These are phyloP conservation scores for Acrobasis repandana DNA, from an alignment of 2,888 invertebrate genomes.

Conservation along the genomic window DNA sequence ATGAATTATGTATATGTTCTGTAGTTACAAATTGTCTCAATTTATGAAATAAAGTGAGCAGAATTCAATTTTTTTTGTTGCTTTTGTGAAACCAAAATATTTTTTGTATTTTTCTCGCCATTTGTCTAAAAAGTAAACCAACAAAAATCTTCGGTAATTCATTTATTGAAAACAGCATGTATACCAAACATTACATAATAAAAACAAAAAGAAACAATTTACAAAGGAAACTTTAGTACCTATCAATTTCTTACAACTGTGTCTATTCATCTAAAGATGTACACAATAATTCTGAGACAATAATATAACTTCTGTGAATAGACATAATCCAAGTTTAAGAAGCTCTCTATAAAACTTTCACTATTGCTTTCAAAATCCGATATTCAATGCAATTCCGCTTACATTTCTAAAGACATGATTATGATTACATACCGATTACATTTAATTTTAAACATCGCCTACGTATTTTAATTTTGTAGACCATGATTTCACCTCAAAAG, in stretches of 20 bases:
- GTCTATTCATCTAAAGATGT: background rate
- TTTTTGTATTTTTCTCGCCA: no score
- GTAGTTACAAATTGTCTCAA: background rate
- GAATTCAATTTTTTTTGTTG: conserved; percentile 17
- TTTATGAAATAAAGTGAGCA: conserved; percentile 15
- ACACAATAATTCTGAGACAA: background rate
- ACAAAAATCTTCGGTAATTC: conserved; percentile 4
- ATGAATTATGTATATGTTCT: conserved; percentile 1
- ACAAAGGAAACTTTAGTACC: background rate
- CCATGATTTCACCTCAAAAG: background rate
- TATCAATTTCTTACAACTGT: no score
- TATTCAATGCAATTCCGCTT: background rate
- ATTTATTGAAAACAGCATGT: conserved; percentile 24
- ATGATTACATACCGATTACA: background rate
- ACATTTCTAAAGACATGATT: background rate
- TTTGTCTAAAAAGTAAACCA: no score
- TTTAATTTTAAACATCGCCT: no score
- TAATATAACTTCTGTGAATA: background rate
- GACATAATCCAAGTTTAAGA: no score
- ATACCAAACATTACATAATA: conserved; percentile 14
- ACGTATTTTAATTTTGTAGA: background rate
- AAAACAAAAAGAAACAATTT: conserved; percentile 19
- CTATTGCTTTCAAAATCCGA: background rate
- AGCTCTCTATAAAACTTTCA: background rate
- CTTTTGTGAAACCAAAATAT: no score